Percentiles rank a stretch among this genome's conserved stretches.
Evolutionary conservation across 2,888 invertebrate species (phyloP).

Genomic region (Nemoura dubitans): DNA sequence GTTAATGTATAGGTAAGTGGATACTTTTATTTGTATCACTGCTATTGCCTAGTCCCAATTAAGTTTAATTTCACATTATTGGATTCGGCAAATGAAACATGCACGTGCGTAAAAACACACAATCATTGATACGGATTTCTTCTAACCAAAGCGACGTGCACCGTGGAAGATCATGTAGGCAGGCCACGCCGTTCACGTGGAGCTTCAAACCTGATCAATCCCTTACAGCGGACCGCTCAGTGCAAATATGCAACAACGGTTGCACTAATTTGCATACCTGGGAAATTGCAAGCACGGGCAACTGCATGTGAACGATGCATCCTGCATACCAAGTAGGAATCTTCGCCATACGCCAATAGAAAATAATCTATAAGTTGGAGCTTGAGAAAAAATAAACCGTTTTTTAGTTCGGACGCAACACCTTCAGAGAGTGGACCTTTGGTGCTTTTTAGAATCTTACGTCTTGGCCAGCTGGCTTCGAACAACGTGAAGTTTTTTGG

Average conservation of each 20-base stretch:
- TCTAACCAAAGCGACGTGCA: not conserved
- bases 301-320: not conserved
- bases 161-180: not conserved
- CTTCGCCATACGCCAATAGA: not conserved
- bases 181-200: not conserved
- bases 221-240: not conserved
- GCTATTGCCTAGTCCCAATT: too few species aligned
- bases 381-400: not conserved
- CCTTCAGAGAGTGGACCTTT: not conserved
- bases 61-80: too few species aligned
- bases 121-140: not conserved
- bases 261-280: constrained; percentile 4
- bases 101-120: too few species aligned
- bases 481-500: not conserved
- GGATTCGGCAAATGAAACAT: too few species aligned
- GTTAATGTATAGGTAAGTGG: too few species aligned
- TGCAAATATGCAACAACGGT: not conserved
- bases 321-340: not conserved
- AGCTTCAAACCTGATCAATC: not conserved
- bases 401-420: not conserved
- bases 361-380: not conserved
- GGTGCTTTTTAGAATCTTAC: not conserved
- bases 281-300: not conserved
- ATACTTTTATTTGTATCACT: too few species aligned
- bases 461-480: not conserved